Evolutionary conservation across 2,888 invertebrate species (phyloP).

Genomic region (Celastrina argiolus): DNA sequence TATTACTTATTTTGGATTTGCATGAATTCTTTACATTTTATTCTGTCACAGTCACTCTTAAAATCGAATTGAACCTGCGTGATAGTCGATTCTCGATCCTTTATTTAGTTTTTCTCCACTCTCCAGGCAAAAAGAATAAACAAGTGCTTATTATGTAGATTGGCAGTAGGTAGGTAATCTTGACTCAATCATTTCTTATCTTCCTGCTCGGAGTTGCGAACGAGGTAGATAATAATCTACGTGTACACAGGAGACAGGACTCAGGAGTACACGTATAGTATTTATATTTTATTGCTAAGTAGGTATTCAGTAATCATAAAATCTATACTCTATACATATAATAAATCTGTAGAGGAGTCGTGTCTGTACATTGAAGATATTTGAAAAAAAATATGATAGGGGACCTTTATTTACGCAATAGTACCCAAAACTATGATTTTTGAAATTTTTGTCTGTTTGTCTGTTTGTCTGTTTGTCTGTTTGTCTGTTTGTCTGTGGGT

Average conservation of each 20-base stretch:
- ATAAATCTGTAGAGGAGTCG: too few relatives aligned
- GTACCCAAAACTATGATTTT: too few relatives aligned
- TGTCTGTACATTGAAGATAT: too few relatives aligned
- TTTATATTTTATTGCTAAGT: too few relatives aligned
- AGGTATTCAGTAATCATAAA: too few relatives aligned
- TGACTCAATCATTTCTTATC: background rate
- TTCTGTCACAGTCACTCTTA: background rate
- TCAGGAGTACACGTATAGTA: background rate
- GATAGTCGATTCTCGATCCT: background rate
- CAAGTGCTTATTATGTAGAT: slow-evolving; percentile 7
- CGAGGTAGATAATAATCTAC: background rate
- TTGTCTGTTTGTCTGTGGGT: too few relatives aligned
- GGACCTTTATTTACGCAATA: too few relatives aligned
- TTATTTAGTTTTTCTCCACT: background rate
- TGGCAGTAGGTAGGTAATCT: slow-evolving; percentile 2
- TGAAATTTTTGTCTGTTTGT: too few relatives aligned
- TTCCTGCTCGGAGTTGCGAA: background rate
- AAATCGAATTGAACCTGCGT: background rate
- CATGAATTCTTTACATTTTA: background rate
- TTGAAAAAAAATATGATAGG: too few relatives aligned
- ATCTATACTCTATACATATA: too few relatives aligned
- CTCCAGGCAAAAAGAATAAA: background rate
- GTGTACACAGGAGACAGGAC: background rate
- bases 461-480: too few relatives aligned
- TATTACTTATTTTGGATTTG: too few relatives aligned